Base-by-base conservation (phyloP, 2,113 vertebrate genomes). In the Silurus meridionalis region DNA sequence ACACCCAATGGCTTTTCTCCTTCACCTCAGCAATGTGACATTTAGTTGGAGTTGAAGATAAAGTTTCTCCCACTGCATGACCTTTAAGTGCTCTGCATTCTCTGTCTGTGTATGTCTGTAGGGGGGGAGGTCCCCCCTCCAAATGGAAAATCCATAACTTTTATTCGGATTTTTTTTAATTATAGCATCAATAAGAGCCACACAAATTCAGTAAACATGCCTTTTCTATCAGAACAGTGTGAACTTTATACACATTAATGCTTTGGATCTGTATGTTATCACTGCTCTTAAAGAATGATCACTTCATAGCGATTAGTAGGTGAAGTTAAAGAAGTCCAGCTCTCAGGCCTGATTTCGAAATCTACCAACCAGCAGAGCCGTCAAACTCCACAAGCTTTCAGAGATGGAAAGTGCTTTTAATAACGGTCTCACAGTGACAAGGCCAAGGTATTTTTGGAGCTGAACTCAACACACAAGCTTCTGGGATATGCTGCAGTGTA, bases 41-140 rank as follows among this genome's bases (percentile, higher is more conserved):
- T 80, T 89, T 82, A 88, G 74, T 53, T 69, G 83, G 78, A 57
- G 13, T 82, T 60, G 10, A 53, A 81, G 83, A 84, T 90, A 84
- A 83, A 83, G 83, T 91, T 90, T 87, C 85, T 83, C 21, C 37
- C 84, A 48, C 69, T 5, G 9, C 58, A 14, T 92, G 88, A 92
- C 84, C 46, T 92, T 92, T 91, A 83, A 67, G 58, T 90, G 50
- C 21, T 79, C 53, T 37, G 58, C 37, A 37, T 58, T 8, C 15
- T 8, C 52, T 57, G 11, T 15, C 14, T 55, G 23, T 1, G 37
- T 37, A 0, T 37, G 37, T 37, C 1, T 2, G 37, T 2, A 37
- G 37, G 37, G 37, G 37, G 37, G 37, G 37, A 37, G 37, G 2
- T 37, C 37, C 37, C 28, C 25, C 14, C 25, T 79, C 53, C 75